Conservation (phyloP, 2,797 vertebrate genomes). For the Peromyscus nudipes region DNA sequence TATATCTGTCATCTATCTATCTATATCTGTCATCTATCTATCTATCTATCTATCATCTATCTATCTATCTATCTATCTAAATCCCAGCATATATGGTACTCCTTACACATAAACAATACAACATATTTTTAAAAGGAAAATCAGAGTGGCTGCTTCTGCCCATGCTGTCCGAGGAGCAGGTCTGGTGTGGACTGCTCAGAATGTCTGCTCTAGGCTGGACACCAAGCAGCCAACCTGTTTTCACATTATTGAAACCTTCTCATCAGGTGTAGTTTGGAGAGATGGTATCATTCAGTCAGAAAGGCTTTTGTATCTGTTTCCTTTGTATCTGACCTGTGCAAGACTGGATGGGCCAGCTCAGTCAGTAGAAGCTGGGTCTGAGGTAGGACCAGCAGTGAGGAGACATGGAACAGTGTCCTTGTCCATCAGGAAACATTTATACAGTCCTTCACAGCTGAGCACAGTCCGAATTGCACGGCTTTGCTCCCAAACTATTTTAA, state of each 20-base stretch:
- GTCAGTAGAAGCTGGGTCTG: background rate
- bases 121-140: background rate
- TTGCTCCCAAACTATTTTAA: conserved; percentile 41
- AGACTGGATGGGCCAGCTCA: background rate
- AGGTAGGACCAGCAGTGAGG: background rate
- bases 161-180: background rate
- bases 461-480: background rate
- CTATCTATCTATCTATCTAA: background rate
- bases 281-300: conserved; percentile 59
- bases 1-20: background rate
- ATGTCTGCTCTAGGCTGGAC: background rate
- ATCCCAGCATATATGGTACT: background rate
- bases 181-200: background rate
- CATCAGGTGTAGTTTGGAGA: conserved; percentile 46
- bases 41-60: background rate
- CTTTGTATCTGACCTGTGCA: background rate
- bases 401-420: background rate
- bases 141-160: background rate
- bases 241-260: background rate
- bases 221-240: background rate
- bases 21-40: background rate
- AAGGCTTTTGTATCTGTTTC: background rate
- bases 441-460: background rate
- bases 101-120: background rate
- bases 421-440: background rate